A percentile compares a stretch with the other conserved stretches of the same genome.
Conservation (phyloP, 2,888 invertebrate genomes). For the Abrostola tripartita region DNA sequence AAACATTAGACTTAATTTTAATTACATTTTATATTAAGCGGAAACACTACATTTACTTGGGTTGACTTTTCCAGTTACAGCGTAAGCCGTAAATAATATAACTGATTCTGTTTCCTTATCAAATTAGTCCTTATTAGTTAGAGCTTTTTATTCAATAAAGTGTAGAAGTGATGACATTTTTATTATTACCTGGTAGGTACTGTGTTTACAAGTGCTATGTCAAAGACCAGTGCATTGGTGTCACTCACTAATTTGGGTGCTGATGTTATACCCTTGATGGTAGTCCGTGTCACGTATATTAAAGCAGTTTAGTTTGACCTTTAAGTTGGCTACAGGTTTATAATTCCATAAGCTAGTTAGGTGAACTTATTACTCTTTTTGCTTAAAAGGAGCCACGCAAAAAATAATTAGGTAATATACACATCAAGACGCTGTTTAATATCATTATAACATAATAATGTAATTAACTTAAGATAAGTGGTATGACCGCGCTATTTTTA, state of each 20-base stretch:
- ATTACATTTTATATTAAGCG: constrained; percentile 31
- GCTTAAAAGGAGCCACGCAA: constrained; percentile 15
- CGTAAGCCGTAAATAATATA: constrained; percentile 6
- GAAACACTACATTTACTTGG: constrained; percentile 29
- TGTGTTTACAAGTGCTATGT: too few relatives aligned
- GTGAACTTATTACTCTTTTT: background rate
- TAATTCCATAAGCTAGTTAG: too few relatives aligned
- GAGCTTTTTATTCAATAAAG: background rate
- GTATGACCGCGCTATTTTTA: constrained; percentile 39
- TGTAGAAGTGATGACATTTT: background rate
- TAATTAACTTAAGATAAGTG: constrained; percentile 39
- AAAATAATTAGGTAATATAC: constrained; percentile 24
- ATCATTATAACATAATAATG: constrained; percentile 33
- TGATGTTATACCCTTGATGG: too few relatives aligned
- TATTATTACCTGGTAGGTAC: background rate
- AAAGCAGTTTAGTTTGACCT: too few relatives aligned
- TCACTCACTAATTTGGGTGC: too few relatives aligned
- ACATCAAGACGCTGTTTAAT: constrained; percentile 28
- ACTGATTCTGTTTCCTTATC: background rate
- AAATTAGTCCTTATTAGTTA: background rate
- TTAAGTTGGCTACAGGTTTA: too few relatives aligned
- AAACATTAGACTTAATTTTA: constrained; percentile 24
- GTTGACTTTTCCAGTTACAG: constrained; percentile 2
- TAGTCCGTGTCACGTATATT: too few relatives aligned
- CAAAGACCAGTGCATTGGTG: too few relatives aligned